Percentiles rank a stretch among this genome's conserved stretches.
These are phyloP conservation scores for Pseudopodoces humilis DNA, from an alignment of 2,113 vertebrate genomes.

Conservation along the genomic window DNA sequence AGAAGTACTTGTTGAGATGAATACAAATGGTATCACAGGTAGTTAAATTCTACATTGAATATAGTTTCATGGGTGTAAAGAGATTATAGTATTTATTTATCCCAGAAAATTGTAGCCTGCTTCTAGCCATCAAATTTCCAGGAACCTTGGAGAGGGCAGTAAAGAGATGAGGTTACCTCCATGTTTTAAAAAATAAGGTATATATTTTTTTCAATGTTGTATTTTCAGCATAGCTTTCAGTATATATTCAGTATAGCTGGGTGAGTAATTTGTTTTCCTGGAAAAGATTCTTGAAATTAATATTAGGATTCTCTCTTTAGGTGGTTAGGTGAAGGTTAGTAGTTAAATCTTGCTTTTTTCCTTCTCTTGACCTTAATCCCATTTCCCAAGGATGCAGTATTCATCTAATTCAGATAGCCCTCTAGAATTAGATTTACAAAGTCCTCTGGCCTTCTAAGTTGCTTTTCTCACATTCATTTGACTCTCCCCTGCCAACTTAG, in stretches of 20 bases:
- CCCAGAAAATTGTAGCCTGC: not conserved
- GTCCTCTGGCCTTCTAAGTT: conserved; percentile 28
- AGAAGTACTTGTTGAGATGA: not conserved
- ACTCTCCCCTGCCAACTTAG: conserved; percentile 51
- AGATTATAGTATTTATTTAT: not conserved
- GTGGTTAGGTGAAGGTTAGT: not conserved
- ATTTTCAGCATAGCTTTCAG: not conserved
- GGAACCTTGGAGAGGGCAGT: not conserved
- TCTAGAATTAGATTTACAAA: conserved; percentile 19
- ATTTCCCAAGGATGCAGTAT: not conserved
- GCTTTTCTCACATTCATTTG: conserved; percentile 51
- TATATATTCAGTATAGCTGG: not conserved
- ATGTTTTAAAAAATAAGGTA: not conserved
- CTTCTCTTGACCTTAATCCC: not conserved
- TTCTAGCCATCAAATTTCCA: not conserved
- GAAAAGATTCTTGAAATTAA: not conserved
- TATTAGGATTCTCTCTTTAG: not conserved
- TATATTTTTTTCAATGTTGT: not conserved
- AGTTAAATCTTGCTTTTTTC: not conserved
- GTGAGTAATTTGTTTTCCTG: not conserved
- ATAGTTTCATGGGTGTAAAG: not conserved
- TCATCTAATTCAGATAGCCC: not conserved
- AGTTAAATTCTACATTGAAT: not conserved
- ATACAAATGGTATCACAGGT: not conserved
- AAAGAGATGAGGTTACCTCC: not conserved